Percentiles rank a stretch among this genome's conserved stretches.
Evolutionary conservation across 1,140 invertebrate species (phyloP).

Genomic region (Drosophila melanogaster): DNA sequence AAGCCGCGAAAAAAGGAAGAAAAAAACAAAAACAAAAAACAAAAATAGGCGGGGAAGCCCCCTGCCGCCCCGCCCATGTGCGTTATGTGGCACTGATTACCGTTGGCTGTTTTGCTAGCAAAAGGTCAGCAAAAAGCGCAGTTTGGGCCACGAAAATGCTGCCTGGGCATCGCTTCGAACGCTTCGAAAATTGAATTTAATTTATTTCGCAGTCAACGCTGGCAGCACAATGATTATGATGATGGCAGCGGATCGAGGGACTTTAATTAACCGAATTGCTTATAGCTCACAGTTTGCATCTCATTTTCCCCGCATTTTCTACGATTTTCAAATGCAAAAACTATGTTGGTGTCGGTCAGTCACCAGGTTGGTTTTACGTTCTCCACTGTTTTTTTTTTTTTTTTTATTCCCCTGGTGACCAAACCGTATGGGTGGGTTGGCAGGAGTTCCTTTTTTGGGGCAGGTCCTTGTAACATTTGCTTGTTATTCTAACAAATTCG

Average conservation of each 20-base stretch:
- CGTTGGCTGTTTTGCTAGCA: slow-evolving; percentile 50
- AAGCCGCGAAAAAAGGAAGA: not conserved
- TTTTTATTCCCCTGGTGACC: not conserved
- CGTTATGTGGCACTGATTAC: slow-evolving; percentile 81
- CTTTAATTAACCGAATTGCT: slow-evolving; percentile 23
- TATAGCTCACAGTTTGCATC: slow-evolving; percentile 5
- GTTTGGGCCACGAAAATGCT: slow-evolving; percentile 53
- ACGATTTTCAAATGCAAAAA: not conserved
- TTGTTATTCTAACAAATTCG: slow-evolving; percentile 6
- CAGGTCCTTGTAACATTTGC: slow-evolving; percentile 6
- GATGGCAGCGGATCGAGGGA: slow-evolving; percentile 1
- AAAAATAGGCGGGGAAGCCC: not conserved
- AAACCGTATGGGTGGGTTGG: not conserved
- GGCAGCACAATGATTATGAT: slow-evolving; percentile 17
- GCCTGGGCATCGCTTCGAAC: slow-evolving; percentile 37
- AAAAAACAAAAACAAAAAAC: no score
- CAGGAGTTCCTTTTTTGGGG: not conserved
- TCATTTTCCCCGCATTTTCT: not conserved
- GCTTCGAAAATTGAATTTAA: slow-evolving; percentile 77
- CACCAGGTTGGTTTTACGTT: not conserved
- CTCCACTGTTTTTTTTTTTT: not conserved
- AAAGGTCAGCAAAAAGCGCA: slow-evolving; percentile 23
- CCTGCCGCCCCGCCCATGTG: slow-evolving; percentile 30
- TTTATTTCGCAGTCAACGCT: slow-evolving; percentile 58
- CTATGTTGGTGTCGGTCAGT: not conserved